Evolutionary conservation across 2,113 vertebrate genomes (phyloP).

Genomic region (Paracyprichromis sp.): DNA sequence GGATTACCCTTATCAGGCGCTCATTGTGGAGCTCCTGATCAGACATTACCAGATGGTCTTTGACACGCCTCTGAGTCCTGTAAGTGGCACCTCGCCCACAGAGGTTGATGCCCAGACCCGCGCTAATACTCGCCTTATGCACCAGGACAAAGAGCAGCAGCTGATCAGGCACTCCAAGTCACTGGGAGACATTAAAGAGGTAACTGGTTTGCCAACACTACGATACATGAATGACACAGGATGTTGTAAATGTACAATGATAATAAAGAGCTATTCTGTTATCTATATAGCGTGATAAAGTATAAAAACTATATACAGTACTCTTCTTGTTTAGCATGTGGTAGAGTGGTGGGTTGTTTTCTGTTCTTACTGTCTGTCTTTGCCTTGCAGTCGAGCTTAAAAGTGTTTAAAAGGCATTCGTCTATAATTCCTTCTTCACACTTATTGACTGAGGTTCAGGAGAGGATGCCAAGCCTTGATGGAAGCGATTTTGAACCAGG

Average conservation of each 20-base stretch:
- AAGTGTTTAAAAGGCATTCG: constrained; percentile 70
- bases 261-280: neutral
- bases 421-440: constrained; percentile 73
- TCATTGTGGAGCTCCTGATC: constrained; percentile 89
- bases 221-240: neutral
- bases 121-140: constrained; percentile 35
- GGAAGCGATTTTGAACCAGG: constrained; percentile 60
- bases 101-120: constrained; percentile 31
- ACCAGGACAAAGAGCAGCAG: constrained; percentile 75
- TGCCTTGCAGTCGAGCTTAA: constrained; percentile 61
- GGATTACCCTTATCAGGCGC: constrained; percentile 93
- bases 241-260: neutral
- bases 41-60: constrained; percentile 89
- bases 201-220: constrained; percentile 18
- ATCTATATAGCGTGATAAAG: neutral
- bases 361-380: neutral
- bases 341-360: neutral
- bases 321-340: neutral
- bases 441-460: constrained; percentile 65
- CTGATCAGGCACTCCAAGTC: constrained; percentile 77
- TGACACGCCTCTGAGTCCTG: constrained; percentile 77
- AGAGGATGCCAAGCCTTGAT: constrained; percentile 40
- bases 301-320: neutral
- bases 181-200: constrained; percentile 83
- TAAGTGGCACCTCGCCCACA: constrained; percentile 39